Conservation (phyloP, 2,888 invertebrate genomes). For the Pachycephus smyrnensis region DNA sequence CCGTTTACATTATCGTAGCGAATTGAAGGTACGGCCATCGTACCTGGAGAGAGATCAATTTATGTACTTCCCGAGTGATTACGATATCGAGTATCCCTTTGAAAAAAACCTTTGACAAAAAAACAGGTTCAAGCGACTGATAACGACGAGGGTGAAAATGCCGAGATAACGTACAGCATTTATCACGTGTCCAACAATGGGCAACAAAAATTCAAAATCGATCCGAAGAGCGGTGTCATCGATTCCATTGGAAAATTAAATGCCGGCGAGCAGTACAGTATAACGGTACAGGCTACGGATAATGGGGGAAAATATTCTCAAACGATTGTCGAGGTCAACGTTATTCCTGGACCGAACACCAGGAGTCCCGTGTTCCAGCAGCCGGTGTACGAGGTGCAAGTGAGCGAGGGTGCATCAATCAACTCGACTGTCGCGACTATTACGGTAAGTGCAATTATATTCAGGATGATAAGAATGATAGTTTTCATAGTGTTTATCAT, state of each 20-base stretch:
- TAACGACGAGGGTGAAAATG: slow-evolving; percentile 88
- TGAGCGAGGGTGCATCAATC: slow-evolving; percentile 90
- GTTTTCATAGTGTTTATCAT: neutral
- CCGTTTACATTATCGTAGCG: neutral
- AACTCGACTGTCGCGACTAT: slow-evolving; percentile 87
- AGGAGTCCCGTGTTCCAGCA: slow-evolving; percentile 86
- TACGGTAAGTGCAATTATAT: slow-evolving; percentile 69
- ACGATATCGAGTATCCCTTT: neutral
- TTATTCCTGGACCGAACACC: slow-evolving; percentile 85
- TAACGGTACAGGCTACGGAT: slow-evolving; percentile 87
- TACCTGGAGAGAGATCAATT: neutral
- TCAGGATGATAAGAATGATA: neutral
- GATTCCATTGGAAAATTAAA: slow-evolving; percentile 84
- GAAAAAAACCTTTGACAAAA: too few relatives aligned
- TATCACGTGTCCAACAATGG: slow-evolving; percentile 94
- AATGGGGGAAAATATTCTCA: slow-evolving; percentile 84
- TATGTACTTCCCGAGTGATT: neutral
- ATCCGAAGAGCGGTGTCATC: slow-evolving; percentile 82
- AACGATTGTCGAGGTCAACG: slow-evolving; percentile 86
- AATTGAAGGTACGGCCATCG: neutral
- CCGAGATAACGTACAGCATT: slow-evolving; percentile 84
- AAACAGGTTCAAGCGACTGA: slow-evolving; percentile 82
- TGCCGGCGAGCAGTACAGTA: slow-evolving; percentile 90
- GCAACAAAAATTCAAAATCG: slow-evolving; percentile 85
- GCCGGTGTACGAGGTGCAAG: slow-evolving; percentile 86